Evolutionary conservation across 2,888 invertebrate genomes (phyloP), one percentile per base, ranked within the genome.

Genomic region (Thumatha senex): DNA sequence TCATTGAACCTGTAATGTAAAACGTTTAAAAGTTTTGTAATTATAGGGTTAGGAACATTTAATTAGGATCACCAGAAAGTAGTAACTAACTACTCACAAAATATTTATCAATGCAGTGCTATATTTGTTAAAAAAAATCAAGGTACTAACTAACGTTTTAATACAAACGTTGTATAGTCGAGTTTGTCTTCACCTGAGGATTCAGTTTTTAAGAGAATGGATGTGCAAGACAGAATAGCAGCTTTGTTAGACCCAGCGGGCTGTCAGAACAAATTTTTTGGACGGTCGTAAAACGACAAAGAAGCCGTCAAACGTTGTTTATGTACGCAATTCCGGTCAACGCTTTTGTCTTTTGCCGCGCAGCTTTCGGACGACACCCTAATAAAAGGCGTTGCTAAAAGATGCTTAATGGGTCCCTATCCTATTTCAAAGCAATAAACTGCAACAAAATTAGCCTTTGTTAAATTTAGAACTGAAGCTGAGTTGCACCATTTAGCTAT

Each of bases 331-430:
- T 86, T 84, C 86, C 85, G 85, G 84, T 78, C 84, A 80, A 62
- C 67, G 83, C 89, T 90, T 24, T 91, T 90, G 86, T 87, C 84
- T 88, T 82, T 82, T 66, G 82, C 89, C 88, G 88, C 87, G 61
- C 76, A 80, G 83, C 85, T 84, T 88, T 88, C 86, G 80, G 80
- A 87, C 85, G 89, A 89, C 90, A 90, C 89, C 91, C 89, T 86
- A 86, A 90, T 90, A 91, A 89, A 90, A 88, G 86, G 84, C 84
- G 86, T 88, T 84, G 85, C 87, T 89, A 89, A 91, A 90, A 90
- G 77, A 75, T 70, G 76, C 81, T 81, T 89, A 91, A 90, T 89
- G 79, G 84, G 74, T 72, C 79, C 81, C 85, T 86, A 88, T 89
- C 89, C 89, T 85, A 89, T 91, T 91, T 82, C 82, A 79, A 84